Base-by-base conservation (phyloP, 2,888 invertebrate species). In the Leucophenga montana region DNA sequence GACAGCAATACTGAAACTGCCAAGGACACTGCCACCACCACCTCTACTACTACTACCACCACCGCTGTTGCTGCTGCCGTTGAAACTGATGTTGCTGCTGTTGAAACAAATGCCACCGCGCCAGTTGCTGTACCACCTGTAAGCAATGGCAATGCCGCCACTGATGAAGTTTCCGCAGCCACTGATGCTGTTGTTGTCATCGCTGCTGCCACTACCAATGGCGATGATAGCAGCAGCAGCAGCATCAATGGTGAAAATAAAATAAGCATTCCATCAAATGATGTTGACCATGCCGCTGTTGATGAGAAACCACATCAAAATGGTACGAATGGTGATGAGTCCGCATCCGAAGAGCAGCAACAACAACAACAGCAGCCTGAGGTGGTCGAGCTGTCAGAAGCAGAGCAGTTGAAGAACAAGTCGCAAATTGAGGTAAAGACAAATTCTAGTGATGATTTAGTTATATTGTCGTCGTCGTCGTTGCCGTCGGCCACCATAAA, bases 371-470 rank as follows among this genome's bases (percentile, higher is more conserved):
- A 33, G 8, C 5, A 50, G 50, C 50, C 18, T 1, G 50, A n/a
- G 11, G 31, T 16, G 46, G 14, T 56, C 16, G 56, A 31, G 20
- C 73, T 72, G 50, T 74, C 76, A 33, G 85, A 84, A 71, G 77
- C 76, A 76, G 84, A 85, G 71, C 77, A 73, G 74, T 74, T 79
- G 71, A 77, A 80, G 79, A 78, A 76, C 80, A 85, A 82, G 82
- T 79, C 83, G 79, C 86, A 85, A 85, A 87, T 85, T 71, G 86
- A 87, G 87, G 86, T 86, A 87, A 86, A 83, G 71, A 69, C 68
- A 73, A 72, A 71, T 70, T 64, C 62, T 13, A 46, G 48, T 22
- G 50, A 50, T n/a, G 50, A 50, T 13, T 16, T 50, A 50, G 50
- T 50, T 50, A 8, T 13, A 50, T 27, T 27, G 27, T 27, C 27